These are phyloP conservation scores for Leptocoma aspasia DNA, from an alignment of 2,113 vertebrate genomes.

Conservation along the genomic window DNA sequence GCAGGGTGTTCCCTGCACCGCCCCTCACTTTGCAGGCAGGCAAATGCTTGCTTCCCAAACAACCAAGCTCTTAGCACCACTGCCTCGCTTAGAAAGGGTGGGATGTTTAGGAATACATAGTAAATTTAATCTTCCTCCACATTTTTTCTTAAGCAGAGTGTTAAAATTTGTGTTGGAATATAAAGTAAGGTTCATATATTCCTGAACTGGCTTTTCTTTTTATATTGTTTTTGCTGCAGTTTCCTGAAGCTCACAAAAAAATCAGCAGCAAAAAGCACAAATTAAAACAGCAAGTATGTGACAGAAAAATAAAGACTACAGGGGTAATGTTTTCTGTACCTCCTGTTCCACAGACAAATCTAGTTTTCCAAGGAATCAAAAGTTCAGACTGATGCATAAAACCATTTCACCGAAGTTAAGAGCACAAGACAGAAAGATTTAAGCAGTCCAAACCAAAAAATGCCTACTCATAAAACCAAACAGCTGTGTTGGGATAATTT, in stretches of 20 bases:
- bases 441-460: background rate
- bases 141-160: background rate
- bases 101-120: background rate
- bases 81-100: background rate
- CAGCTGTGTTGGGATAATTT: background rate
- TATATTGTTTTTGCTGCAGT: background rate
- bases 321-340: background rate
- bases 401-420: background rate
- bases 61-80: background rate
- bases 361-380: background rate
- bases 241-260: background rate
- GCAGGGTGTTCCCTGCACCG: background rate
- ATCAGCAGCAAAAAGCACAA: background rate
- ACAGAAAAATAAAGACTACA: background rate
- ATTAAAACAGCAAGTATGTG: background rate
- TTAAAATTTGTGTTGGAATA: constrained; percentile 12
- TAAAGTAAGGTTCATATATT: background rate
- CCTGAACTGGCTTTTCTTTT: background rate
- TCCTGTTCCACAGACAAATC: background rate
- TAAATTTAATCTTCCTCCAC: constrained; percentile 36
- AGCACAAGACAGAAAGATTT: background rate
- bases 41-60: background rate
- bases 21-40: background rate
- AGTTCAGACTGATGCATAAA: background rate
- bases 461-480: background rate